A percentile compares a stretch with the other conserved stretches of the same genome.
phyloP scores from a whole-genome alignment of 2,113 vertebrate genomes.

The Entelurus aequoreus region DNA sequence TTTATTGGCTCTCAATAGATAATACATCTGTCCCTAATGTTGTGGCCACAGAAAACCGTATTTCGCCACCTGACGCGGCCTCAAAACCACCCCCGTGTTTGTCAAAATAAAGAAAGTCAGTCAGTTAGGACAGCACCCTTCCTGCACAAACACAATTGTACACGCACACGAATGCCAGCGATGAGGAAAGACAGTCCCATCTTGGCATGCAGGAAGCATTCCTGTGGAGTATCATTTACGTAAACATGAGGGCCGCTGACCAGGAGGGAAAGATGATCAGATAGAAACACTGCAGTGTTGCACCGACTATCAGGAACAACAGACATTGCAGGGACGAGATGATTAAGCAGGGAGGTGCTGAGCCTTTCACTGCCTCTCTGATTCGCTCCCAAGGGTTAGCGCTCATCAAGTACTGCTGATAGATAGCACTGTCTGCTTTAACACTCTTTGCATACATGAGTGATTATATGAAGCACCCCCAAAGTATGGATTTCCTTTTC shows the following conservation, averaged over 20 bases:
- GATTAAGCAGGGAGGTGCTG: slow-evolving; percentile 61
- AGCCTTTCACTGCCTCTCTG: slow-evolving; percentile 30
- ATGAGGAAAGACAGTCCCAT: slow-evolving; percentile 70
- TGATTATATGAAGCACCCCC: slow-evolving; percentile 2
- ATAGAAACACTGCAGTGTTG: slow-evolving; percentile 68
- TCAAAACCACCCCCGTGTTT: slow-evolving; percentile 33
- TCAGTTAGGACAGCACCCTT: slow-evolving; percentile 29
- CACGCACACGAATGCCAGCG: slow-evolving; percentile 41
- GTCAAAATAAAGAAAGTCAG: slow-evolving; percentile 42
- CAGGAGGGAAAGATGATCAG: slow-evolving; percentile 64
- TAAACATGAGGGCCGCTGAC: slow-evolving; percentile 70
- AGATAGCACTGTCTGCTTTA: slow-evolving; percentile 20
- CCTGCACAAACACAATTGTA: slow-evolving; percentile 32
- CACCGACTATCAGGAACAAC: slow-evolving; percentile 62
- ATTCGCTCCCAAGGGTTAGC: slow-evolving; percentile 27
- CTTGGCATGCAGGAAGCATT: slow-evolving; percentile 69
- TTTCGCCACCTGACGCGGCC: slow-evolving; percentile 26
- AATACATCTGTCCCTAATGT: not conserved
- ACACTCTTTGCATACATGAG: not conserved
- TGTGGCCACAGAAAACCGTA: slow-evolving; percentile 6
- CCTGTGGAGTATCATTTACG: slow-evolving; percentile 71
- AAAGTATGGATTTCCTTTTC: not conserved
- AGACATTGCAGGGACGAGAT: slow-evolving; percentile 53
- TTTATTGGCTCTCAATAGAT: not conserved
- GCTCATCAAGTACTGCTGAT: slow-evolving; percentile 26